Evolutionary conservation across 2,113 vertebrate species (phyloP), one percentile per base, ranked within the genome.

Genomic region (Spea bombifrons): DNA sequence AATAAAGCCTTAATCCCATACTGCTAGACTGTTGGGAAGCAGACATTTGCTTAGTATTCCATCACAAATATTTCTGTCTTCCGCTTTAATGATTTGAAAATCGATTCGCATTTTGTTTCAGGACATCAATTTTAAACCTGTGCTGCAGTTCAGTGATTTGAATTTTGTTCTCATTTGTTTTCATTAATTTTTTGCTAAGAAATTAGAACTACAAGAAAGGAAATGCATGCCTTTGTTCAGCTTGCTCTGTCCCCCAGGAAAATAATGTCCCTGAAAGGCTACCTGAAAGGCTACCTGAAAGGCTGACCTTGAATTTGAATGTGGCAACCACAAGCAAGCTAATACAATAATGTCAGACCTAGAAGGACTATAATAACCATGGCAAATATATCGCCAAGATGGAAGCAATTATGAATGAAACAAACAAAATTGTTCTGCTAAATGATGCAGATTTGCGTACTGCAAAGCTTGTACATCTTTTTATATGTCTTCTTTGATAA

Each of bases 51-150:
- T 7, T 66, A 79, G 10, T n/a, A 52, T 83, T 84, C 75, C 77
- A 73, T 74, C 70, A 44, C 67, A 79, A 52, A 45, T 10, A 71
- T 65, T 15, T 46, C 57, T 12, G 6, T 81, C 15, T 82, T 75
- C 68, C 15, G 68, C 43, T 75, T 52, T 2, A 79, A 7, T 8
- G 73, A 8, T 63, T 57, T 82, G 68, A 55, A 83, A 86, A 82
- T 82, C 8, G 66, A 75, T 86, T 82, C 7, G 82, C 76, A 84
- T 72, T 83, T 73, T 53, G 83, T 85, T 85, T 81, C 71, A 84
- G 64, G 4, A 75, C 73, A 80, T 72, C 75, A 78, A n/a, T 82
- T 2, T 71, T 81, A 61, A 78, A 80, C 44, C 66, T 73, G 55
- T 81, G 8, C 49, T 69, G 3, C 66, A 61, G 43, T 7, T 80